Base-by-base conservation (phyloP, 1,140 invertebrate genomes). In the Caenorhabditis tropicalis region DNA sequence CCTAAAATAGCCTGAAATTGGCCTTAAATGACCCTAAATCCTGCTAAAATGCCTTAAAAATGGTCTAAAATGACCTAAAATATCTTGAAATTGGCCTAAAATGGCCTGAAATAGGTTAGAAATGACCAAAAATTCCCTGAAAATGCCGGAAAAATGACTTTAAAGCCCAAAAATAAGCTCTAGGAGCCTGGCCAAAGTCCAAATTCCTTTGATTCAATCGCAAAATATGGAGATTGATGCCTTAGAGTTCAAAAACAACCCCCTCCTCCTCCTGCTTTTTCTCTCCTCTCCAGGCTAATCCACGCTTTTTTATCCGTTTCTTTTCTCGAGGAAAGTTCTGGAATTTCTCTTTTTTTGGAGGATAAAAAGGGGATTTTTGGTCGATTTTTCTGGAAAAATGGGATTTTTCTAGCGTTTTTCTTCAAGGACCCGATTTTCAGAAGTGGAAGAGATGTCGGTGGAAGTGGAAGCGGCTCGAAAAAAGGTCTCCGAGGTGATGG, bases 381-480 rank as follows among this genome's bases (percentile, higher is more conserved):
- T n/a, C n/a, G 39, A 12, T 43, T 43, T 43, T 43, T 43, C 39
- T 43, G 39, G 39, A 43, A 43, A n/a, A n/a, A n/a, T n/a, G n/a
- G n/a, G n/a, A n/a, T n/a, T n/a, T n/a, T n/a, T n/a, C n/a, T n/a
- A n/a, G n/a, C n/a, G n/a, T n/a, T n/a, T n/a, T n/a, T n/a, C n/a
- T n/a, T n/a, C n/a, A n/a, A n/a, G n/a, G 19, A 4, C 43, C 1
- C 43, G 10, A 9, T 12, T 65, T 74, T 31, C 36, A 74, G 65
- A 74, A 74, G n/a, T 74, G 21, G 65, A 74, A 16, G 65, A 74
- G 43, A 74, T 74, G 65, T 39, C 65, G 0, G 65, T 74, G 24
- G 65, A 74, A 74, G 65, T 74, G 2, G 81, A 82, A 6, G 43
- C 48, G 31, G 53, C 60, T 19, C 43, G 36, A 6, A 60, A 21